Conservation (phyloP, 92 coral and sea anemone species). For the Epizoanthus ramosus region DNA sequence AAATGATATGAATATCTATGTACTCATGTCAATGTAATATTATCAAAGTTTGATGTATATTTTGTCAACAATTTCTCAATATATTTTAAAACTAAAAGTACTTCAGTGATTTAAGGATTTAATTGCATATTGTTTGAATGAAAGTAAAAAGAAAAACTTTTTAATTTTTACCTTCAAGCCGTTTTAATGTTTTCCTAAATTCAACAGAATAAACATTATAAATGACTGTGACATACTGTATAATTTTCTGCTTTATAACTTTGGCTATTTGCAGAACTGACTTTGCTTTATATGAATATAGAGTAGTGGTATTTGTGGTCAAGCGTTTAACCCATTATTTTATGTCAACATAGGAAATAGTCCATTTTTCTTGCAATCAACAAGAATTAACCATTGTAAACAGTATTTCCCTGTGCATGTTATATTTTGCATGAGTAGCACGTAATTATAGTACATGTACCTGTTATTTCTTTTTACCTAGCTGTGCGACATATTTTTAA, state of each 20-base stretch:
- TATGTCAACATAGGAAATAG: constrained; percentile 1
- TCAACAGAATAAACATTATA: neutral
- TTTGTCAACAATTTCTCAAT: neutral
- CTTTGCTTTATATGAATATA: neutral
- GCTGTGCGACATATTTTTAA: no score
- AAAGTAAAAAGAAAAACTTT: neutral
- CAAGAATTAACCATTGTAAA: neutral
- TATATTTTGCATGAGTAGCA: no score
- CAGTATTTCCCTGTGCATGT: neutral
- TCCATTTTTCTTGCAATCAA: neutral
- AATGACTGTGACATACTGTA: neutral
- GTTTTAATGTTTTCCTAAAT: neutral
- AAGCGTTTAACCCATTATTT: neutral
- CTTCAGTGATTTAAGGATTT: neutral
- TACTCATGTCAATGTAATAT: neutral
- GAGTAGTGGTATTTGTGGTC: constrained; percentile 2
- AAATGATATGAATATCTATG: no score
- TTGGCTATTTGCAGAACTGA: constrained; percentile 1
- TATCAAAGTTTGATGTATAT: neutral
- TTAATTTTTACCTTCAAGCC: neutral
- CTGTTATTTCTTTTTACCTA: no score
- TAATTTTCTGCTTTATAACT: neutral
- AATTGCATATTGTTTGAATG: neutral
- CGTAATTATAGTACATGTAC: no score
- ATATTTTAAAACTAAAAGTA: constrained; percentile 8